phyloP scores from a whole-genome alignment of 1,140 invertebrate species.

The Drosophila elegans region DNA sequence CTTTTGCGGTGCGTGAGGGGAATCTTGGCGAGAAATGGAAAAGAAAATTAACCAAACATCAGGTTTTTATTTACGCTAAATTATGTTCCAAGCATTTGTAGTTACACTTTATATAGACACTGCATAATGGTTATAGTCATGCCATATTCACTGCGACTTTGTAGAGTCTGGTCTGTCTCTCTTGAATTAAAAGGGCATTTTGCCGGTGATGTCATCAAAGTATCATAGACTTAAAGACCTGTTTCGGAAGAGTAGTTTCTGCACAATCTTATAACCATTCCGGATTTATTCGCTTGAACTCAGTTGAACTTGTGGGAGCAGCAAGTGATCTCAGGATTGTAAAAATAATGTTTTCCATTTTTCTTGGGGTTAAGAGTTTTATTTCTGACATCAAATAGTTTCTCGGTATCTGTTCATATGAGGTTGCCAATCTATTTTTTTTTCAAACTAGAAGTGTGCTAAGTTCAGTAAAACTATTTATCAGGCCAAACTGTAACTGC shows the following conservation, averaged over 20 bases:
- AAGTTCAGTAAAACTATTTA: background rate
- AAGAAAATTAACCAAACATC: conserved; percentile 52
- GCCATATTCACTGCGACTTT: conserved; percentile 10
- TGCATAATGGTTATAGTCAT: conserved; percentile 36
- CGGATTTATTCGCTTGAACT: conserved; percentile 26
- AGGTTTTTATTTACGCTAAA: conserved; percentile 51
- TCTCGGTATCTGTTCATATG: too few species aligned
- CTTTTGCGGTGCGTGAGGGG: conserved; percentile 35
- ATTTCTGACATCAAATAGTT: background rate
- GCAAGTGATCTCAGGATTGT: background rate
- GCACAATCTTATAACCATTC: conserved; percentile 20
- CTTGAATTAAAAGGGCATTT: conserved; percentile 35
- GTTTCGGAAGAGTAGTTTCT: conserved; percentile 29
- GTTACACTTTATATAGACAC: conserved; percentile 47
- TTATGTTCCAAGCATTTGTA: conserved; percentile 30
- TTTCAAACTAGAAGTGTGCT: background rate
- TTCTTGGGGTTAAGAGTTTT: background rate
- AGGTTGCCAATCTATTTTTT: too few species aligned
- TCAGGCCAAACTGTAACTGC: too few species aligned
- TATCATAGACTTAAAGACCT: conserved; percentile 1
- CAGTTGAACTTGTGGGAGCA: conserved; percentile 8
- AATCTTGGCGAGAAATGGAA: conserved; percentile 27
- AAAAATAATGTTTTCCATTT: background rate
- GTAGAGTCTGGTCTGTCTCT: background rate
- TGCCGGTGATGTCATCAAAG: conserved; percentile 24